Percentiles rank a stretch among this genome's conserved stretches.
Conservation (phyloP, 2,113 vertebrate species). For the Halcyon malimbica region DNA sequence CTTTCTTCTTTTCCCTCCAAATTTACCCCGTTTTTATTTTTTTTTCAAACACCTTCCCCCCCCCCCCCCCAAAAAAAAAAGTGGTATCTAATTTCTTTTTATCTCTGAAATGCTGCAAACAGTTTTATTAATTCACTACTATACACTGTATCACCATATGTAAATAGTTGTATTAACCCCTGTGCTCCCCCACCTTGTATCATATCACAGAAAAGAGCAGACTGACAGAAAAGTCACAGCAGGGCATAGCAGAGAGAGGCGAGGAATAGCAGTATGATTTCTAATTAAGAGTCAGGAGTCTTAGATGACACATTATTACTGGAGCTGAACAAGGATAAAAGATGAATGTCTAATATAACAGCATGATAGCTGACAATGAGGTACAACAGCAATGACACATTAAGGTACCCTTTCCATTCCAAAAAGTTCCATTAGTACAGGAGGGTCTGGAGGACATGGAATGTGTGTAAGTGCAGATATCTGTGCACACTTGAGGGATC, state of each 20-base stretch:
- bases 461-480: rapidly evolving
- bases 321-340: conserved; percentile 22
- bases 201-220: conserved; percentile 27
- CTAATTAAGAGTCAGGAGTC: conserved; percentile 50
- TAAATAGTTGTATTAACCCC: conserved; percentile 65
- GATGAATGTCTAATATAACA: not conserved
- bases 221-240: conserved; percentile 44
- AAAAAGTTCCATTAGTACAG: not conserved
- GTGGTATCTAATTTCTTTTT: not conserved
- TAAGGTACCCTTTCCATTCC: not conserved
- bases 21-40: too few relatives aligned
- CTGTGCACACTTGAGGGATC: not conserved
- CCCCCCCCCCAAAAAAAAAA: not conserved
- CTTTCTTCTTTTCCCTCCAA: too few relatives aligned
- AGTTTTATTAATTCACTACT: conserved; percentile 29
- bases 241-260: not conserved
- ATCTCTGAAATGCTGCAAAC: not conserved
- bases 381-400: not conserved
- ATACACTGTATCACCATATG: conserved; percentile 3
- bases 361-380: not conserved
- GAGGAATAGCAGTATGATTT: conserved; percentile 21
- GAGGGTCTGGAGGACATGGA: not conserved
- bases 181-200: conserved; percentile 22
- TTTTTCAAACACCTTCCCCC: too few relatives aligned
- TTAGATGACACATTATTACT: conserved; percentile 22